Evolutionary conservation across 2,888 invertebrate species (phyloP), one percentile per base, ranked within the genome.

Genomic region (Parelbella ahira): DNA sequence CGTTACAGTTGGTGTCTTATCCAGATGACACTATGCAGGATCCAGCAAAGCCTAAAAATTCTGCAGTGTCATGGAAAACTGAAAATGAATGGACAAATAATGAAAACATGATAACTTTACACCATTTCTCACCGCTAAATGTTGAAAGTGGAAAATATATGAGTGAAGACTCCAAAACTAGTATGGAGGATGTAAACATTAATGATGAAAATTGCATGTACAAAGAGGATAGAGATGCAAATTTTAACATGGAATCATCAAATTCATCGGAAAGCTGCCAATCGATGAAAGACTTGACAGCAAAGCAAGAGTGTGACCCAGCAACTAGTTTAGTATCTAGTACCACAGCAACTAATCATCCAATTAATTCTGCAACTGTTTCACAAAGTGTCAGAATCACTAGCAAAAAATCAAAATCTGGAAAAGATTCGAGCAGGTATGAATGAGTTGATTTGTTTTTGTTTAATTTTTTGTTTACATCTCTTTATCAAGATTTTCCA

Each of bases 241-340:
- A 84, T 54, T 87, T 68, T 54, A 86, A 86, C 54, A 86, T 87
- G 82, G 87, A 87, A 51, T 84, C 83, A 3, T 87, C 87, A 20
- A 87, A 86, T 46, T 87, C 87, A 1, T 87, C 87, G 1, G 87
- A 87, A 49, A 87, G 87, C 48, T 82, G 82, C 58, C 83, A 87
- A 28, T 87, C 87, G 10, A 70, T 82, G 73, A 87, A 84, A 47
- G 87, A 87, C 32, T 58, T 70, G 0, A 58, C 63, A 8, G 56
- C 75, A 3, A 86, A 84, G 43, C 79, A 77, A 47, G 84, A 84
- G 18, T 47, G 58, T 27, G 83, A 86, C 4, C 53, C 68, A 1
- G 59, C 62, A 0, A 60, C 68, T 6, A 71, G 68, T 47, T 56
- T 77, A 39, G 75, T 81, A 8, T 75, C 80, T 0, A 80, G 72